These are phyloP conservation scores for Girardia tigrina DNA, from an alignment of 2,888 invertebrate genomes.

Conservation along the genomic window DNA sequence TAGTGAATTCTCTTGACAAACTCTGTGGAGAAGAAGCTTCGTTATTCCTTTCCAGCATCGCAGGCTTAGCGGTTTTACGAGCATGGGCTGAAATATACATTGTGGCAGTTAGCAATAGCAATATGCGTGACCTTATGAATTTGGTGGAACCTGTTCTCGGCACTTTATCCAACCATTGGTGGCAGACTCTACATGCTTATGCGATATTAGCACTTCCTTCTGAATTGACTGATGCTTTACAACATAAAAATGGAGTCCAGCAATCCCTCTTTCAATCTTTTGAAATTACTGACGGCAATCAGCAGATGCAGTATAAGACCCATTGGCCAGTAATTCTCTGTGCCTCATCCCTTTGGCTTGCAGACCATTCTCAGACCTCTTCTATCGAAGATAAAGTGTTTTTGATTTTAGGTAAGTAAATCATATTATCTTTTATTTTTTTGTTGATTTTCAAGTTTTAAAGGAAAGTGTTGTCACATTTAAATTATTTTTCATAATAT, in stretches of 20 bases:
- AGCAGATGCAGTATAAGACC: background rate
- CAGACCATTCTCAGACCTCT: background rate
- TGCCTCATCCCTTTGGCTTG: slow-evolving; percentile 75
- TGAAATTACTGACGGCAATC: background rate
- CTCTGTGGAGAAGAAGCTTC: slow-evolving; percentile 54
- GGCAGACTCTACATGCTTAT: slow-evolving; percentile 81
- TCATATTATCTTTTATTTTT: background rate
- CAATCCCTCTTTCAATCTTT: slow-evolving; percentile 4
- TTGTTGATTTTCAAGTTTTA: background rate
- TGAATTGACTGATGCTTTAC: slow-evolving; percentile 33
- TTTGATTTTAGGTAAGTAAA: background rate
- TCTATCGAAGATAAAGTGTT: background rate
- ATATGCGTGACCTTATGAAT: slow-evolving; percentile 58
- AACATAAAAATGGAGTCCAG: background rate
- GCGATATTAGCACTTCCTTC: slow-evolving; percentile 73
- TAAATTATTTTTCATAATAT: too few relatives aligned
- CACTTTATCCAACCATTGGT: slow-evolving; percentile 81
- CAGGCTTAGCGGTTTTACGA: slow-evolving; percentile 85
- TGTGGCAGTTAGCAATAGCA: slow-evolving; percentile 49
- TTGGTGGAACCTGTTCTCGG: slow-evolving; percentile 83
- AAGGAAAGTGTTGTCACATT: background rate
- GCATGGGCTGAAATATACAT: slow-evolving; percentile 77
- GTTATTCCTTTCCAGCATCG: slow-evolving; percentile 75
- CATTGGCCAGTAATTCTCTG: slow-evolving; percentile 86
- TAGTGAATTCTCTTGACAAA: slow-evolving; percentile 87